These are phyloP conservation scores for Eremobia ochroleuca DNA, from an alignment of 2,888 invertebrate species.

Conservation along the genomic window DNA sequence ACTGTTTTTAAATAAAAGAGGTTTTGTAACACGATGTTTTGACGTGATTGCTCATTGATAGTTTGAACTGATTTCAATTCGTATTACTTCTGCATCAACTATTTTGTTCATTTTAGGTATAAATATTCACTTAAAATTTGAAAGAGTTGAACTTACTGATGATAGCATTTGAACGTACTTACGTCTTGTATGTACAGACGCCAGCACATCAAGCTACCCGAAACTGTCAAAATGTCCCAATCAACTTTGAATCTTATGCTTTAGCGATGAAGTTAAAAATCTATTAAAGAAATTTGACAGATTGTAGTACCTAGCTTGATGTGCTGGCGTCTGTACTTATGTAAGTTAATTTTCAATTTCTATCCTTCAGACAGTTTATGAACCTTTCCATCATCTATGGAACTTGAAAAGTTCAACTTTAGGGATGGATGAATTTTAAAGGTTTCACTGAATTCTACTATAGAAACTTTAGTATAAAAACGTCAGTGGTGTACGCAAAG, in stretches of 20 bases:
- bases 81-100: conserved; percentile 38
- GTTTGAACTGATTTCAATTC: conserved; percentile 37
- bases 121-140: background rate
- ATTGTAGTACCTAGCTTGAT: no score
- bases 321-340: no score
- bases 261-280: no score
- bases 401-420: background rate
- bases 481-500: background rate
- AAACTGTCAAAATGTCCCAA: no score
- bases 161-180: background rate
- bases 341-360: background rate
- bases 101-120: background rate
- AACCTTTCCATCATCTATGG: background rate
- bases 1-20: conserved; percentile 49
- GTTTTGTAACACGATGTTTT: conserved; percentile 42
- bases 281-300: no score
- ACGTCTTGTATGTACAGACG: no score
- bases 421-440: background rate
- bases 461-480: background rate
- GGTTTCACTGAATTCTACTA: background rate
- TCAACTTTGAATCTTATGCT: no score
- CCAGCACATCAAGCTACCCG: no score
- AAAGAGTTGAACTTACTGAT: background rate
- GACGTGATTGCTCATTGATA: conserved; percentile 36
- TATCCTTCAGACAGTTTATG: background rate